Evolutionary conservation across 2,113 vertebrate species (phyloP).

Genomic region (Okapia johnstoni): DNA sequence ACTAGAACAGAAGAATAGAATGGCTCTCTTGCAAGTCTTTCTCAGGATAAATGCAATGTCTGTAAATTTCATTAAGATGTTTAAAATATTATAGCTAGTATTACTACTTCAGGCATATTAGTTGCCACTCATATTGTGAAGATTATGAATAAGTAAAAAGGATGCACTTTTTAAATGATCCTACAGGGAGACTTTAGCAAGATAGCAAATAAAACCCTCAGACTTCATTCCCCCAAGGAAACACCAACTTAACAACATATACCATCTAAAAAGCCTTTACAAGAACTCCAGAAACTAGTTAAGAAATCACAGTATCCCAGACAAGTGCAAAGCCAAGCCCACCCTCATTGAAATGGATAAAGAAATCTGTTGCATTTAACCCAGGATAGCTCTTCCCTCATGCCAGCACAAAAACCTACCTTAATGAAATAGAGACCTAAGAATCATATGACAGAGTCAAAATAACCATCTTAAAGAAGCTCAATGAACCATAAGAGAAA

Average conservation of each 20-base stretch:
- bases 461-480: neutral
- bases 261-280: neutral
- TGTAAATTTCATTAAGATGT: neutral
- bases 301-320: neutral
- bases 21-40: neutral
- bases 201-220: neutral
- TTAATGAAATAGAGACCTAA: neutral
- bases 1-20: neutral
- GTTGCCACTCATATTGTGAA: neutral
- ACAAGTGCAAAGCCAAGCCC: neutral
- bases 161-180: neutral
- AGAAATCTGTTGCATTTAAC: neutral
- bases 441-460: neutral
- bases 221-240: neutral
- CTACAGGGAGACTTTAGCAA: neutral
- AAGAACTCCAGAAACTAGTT: neutral
- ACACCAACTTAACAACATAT: neutral
- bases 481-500: neutral
- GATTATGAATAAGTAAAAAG: neutral
- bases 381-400: neutral
- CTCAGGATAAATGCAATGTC: neutral
- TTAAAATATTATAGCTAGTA: neutral
- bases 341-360: neutral
- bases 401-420: neutral
- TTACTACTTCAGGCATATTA: neutral